These are phyloP conservation scores for Apteryx owenii DNA, from an alignment of 2,113 vertebrate genomes.

Conservation along the genomic window DNA sequence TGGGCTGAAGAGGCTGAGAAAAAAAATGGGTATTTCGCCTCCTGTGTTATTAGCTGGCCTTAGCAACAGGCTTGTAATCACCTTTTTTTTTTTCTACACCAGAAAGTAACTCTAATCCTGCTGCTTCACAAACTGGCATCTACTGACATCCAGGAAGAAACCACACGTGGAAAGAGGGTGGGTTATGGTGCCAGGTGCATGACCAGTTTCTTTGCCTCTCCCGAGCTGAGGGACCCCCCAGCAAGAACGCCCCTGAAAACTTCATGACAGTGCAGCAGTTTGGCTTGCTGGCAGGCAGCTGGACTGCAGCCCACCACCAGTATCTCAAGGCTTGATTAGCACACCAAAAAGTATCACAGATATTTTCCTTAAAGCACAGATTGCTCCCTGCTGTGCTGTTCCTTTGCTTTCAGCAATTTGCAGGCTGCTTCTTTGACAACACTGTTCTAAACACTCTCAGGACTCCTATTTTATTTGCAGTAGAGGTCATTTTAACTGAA, in stretches of 20 bases:
- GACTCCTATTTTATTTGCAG: background rate
- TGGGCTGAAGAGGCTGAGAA: background rate
- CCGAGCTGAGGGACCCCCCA: background rate
- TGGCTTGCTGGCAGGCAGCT: background rate
- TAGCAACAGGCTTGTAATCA: background rate
- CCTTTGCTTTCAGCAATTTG: background rate
- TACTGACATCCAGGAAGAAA: background rate
- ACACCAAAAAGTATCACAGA: background rate
- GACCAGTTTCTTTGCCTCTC: background rate
- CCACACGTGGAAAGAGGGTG: rapidly evolving
- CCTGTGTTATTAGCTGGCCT: background rate
- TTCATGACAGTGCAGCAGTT: rapidly evolving
- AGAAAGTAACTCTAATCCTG: background rate
- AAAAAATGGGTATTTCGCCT: background rate
- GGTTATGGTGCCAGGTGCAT: background rate
- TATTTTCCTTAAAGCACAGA: background rate
- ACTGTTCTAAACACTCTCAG: rapidly evolving
- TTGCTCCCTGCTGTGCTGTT: background rate
- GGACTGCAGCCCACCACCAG: rapidly evolving
- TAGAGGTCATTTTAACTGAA: background rate
- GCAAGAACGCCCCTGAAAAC: rapidly evolving
- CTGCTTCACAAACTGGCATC: background rate
- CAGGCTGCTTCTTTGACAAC: background rate
- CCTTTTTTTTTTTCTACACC: background rate
- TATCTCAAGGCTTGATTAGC: background rate